Percentiles rank a stretch among this genome's conserved stretches.
These are phyloP conservation scores for Cyrtorhinus lividipennis DNA, from an alignment of 1,140 invertebrate species.

Conservation along the genomic window DNA sequence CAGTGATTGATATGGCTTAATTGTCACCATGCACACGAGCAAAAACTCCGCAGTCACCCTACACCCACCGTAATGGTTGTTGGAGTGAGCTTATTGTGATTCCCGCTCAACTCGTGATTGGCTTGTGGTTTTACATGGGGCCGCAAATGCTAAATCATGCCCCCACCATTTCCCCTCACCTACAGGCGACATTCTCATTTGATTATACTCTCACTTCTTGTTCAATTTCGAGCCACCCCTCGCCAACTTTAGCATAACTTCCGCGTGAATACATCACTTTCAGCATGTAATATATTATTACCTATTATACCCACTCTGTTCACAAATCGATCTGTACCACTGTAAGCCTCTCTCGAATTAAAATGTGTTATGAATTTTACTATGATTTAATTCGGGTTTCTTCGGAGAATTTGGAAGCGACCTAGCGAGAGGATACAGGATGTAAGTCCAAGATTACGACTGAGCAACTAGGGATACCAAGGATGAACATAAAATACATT, in stretches of 20 bases:
- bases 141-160: conserved; percentile 1
- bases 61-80: neutral
- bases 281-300: too few relatives aligned
- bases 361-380: too few relatives aligned
- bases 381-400: too few relatives aligned
- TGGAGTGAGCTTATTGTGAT: conserved; percentile 3
- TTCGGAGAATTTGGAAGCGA: too few relatives aligned
- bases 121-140: neutral
- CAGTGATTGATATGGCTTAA: conserved; percentile 9
- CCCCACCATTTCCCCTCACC: neutral
- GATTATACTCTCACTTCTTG: neutral
- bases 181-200: too few relatives aligned
- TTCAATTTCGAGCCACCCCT: neutral
- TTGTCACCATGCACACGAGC: neutral
- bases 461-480: too few relatives aligned
- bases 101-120: conserved; percentile 1
- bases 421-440: too few relatives aligned
- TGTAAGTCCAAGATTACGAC: too few relatives aligned
- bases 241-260: neutral
- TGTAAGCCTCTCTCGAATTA: too few relatives aligned
- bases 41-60: conserved; percentile 2
- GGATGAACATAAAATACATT: too few relatives aligned
- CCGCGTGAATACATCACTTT: neutral
- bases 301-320: too few relatives aligned
- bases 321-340: too few relatives aligned